Evolutionary conservation across 2,888 invertebrate genomes (phyloP).

Genomic region (Amiota communis): DNA sequence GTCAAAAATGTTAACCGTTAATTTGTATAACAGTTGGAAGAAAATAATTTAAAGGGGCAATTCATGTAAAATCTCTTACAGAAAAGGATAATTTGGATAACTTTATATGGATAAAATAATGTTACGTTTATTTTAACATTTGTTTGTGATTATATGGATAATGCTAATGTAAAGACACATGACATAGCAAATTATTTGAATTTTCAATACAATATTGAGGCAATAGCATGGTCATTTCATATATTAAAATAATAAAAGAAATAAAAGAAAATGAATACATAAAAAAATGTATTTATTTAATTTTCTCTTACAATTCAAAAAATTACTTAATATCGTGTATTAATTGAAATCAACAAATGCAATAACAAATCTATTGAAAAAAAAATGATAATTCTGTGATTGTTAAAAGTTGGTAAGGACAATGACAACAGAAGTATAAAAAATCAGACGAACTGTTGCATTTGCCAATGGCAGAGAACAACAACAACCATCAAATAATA

Average conservation of each 20-base stretch:
- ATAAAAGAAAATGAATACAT: no score
- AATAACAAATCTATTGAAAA: no score
- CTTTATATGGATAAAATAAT: not conserved
- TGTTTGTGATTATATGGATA: not conserved
- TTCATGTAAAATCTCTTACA: slow-evolving; percentile 12
- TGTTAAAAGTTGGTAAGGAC: not conserved
- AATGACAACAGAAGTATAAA: not conserved
- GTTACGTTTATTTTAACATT: not conserved
- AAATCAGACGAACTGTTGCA: slow-evolving; percentile 28
- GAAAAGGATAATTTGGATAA: slow-evolving; percentile 10
- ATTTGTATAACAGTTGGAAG: slow-evolving; percentile 13
- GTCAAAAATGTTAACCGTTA: slow-evolving; percentile 18
- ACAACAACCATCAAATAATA: slow-evolving; percentile 14
- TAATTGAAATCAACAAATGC: no score
- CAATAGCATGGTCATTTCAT: not conserved
- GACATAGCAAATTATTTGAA: no score
- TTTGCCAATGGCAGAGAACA: slow-evolving; percentile 1
- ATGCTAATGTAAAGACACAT: not conserved
- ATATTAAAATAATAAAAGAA: not conserved
- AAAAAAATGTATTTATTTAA: no score
- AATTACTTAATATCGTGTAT: no score
- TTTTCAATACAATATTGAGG: no score
- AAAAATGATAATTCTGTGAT: no score
- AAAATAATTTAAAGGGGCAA: not conserved
- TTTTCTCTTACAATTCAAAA: no score